Conservation (phyloP, 1,140 invertebrate species). For the Aleiodes sp. region DNA sequence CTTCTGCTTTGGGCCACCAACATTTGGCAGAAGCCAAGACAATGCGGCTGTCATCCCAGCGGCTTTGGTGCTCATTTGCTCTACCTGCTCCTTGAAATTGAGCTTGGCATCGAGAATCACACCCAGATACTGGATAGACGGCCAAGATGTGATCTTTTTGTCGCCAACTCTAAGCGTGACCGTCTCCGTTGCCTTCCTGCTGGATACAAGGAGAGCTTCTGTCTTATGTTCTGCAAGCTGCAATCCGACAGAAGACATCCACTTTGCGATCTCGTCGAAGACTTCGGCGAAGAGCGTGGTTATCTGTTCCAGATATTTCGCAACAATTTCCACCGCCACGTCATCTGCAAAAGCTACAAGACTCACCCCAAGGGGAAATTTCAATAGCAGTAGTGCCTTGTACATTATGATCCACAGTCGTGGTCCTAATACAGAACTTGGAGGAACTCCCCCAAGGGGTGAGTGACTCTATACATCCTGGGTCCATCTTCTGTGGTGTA, state of each 20-base stretch:
- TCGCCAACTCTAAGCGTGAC: not conserved
- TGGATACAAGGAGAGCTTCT: constrained; percentile 30
- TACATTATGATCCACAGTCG: constrained; percentile 18
- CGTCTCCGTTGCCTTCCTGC: not conserved
- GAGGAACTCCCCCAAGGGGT: constrained; percentile 19
- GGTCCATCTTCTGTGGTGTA: constrained; percentile 10
- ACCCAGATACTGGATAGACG: not conserved
- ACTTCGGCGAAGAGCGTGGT: too few relatives aligned
- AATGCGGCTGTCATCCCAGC: not conserved
- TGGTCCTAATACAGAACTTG: not conserved
- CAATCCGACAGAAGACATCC: constrained; percentile 27
- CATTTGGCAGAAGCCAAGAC: constrained; percentile 12
- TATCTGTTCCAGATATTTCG: not conserved
- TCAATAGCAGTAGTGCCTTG: not conserved
- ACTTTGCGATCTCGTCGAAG: not conserved
- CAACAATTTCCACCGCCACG: constrained; percentile 17
- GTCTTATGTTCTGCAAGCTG: constrained; percentile 39
- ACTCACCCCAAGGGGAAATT: not conserved
- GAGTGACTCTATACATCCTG: not conserved
- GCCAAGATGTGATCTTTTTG: not conserved
- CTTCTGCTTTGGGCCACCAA: constrained; percentile 12
- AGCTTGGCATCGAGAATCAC: constrained; percentile 15
- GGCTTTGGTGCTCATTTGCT: not conserved
- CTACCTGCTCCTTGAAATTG: not conserved
- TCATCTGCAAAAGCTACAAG: constrained; percentile 8